These are phyloP conservation scores for Macroteleia sp. DNA, from an alignment of 2,888 invertebrate genomes.

Conservation along the genomic window DNA sequence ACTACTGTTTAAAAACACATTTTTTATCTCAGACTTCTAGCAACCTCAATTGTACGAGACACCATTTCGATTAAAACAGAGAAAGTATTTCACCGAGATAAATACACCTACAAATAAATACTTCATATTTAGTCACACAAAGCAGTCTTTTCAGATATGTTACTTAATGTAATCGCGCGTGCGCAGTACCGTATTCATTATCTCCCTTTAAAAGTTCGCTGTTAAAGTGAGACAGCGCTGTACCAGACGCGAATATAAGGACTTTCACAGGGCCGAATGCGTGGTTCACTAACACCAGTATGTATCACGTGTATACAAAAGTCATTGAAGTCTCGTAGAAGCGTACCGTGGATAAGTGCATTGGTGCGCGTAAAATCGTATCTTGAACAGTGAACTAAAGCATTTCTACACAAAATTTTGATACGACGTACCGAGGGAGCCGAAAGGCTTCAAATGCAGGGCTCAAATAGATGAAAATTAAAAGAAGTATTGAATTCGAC, in stretches of 20 bases:
- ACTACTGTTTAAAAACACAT: too few relatives aligned
- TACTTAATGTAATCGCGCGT: too few relatives aligned
- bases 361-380: conserved; percentile 1
- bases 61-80: too few relatives aligned
- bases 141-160: too few relatives aligned
- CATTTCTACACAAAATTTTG: too few relatives aligned
- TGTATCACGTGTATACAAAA: conserved; percentile 22
- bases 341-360: conserved; percentile 17
- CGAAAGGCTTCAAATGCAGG: neutral
- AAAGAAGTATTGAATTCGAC: neutral
- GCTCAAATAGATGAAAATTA: neutral
- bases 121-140: too few relatives aligned
- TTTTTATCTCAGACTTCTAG: too few relatives aligned
- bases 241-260: conserved; percentile 17
- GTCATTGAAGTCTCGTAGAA: conserved; percentile 11
- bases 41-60: too few relatives aligned
- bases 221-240: neutral
- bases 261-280: too few relatives aligned
- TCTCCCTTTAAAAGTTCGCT: neutral
- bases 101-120: too few relatives aligned
- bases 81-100: neutral
- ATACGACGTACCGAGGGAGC: neutral
- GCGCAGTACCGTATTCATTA: neutral
- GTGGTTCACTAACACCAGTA: conserved; percentile 14
- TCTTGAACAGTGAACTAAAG: neutral